Percentiles rank a stretch among this genome's conserved stretches.
Conservation (phyloP, 2,113 vertebrate genomes). For the Daphoenositta chrysoptera region DNA sequence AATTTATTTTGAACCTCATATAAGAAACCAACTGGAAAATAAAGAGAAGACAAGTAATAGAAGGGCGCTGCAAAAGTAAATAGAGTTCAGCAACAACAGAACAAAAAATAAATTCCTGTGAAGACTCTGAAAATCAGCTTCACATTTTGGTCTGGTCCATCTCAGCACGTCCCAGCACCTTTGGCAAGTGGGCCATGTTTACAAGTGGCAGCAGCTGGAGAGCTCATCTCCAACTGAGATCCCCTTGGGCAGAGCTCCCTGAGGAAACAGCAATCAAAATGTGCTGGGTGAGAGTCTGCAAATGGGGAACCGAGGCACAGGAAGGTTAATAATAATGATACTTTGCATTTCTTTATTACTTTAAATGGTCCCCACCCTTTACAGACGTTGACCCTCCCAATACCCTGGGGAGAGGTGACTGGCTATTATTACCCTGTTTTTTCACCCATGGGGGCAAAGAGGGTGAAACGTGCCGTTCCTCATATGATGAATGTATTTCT, state of each 20-base stretch:
- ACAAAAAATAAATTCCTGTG: not conserved
- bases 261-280: not conserved
- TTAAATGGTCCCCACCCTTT: conserved; percentile 20
- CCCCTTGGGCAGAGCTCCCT: not conserved
- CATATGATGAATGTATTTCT: not conserved
- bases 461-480: not conserved
- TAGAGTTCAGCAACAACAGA: not conserved
- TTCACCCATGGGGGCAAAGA: not conserved
- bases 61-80: not conserved
- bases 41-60: not conserved
- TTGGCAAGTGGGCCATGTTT: not conserved
- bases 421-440: conserved; percentile 19
- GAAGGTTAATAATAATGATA: conserved; percentile 50
- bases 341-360: conserved; percentile 34
- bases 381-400: not conserved
- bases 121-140: not conserved
- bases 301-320: conserved; percentile 34
- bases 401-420: not conserved
- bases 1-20: not conserved
- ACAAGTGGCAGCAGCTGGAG: not conserved
- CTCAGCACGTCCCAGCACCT: not conserved
- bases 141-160: not conserved
- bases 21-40: not conserved
- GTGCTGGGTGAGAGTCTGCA: not conserved
- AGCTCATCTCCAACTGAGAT: not conserved